Percentiles rank a stretch among this genome's conserved stretches.
These are phyloP conservation scores for Polietes domitor DNA, from an alignment of 2,888 invertebrate genomes.

Conservation along the genomic window DNA sequence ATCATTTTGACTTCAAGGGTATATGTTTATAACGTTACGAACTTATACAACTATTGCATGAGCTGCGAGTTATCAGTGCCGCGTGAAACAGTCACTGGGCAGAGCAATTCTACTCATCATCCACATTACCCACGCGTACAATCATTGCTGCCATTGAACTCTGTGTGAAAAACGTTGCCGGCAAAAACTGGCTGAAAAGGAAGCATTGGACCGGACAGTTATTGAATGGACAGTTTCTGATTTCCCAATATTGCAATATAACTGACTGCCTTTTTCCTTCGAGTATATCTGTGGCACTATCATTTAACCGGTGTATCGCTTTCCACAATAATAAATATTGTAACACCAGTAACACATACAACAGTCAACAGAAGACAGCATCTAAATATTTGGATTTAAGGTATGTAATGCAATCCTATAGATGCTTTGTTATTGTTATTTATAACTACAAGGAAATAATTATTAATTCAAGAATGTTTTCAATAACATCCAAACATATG, in stretches of 20 bases:
- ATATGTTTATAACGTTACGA: background rate
- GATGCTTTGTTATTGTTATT: too few species aligned
- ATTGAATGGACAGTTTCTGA: background rate
- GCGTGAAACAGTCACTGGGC: conserved; percentile 28
- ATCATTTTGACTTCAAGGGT: conserved; percentile 20
- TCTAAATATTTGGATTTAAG: conserved; percentile 39
- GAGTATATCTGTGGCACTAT: background rate
- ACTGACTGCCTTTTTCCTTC: background rate
- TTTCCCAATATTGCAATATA: too few species aligned
- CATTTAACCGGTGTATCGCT: background rate
- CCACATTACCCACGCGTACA: conserved; percentile 33
- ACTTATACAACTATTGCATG: conserved; percentile 23
- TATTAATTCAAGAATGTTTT: background rate
- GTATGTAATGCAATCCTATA: conserved; percentile 37
- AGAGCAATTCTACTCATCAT: conserved; percentile 43
- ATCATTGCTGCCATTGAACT: conserved; percentile 13
- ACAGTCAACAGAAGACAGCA: background rate
- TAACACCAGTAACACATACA: background rate
- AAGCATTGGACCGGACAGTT: background rate
- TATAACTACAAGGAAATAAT: too few species aligned
- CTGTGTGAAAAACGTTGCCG: conserved; percentile 10
- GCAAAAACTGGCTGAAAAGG: background rate
- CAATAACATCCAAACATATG: background rate
- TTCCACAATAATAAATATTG: background rate
- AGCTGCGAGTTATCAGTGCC: conserved; percentile 16